Base-by-base conservation (phyloP, 1,140 invertebrate genomes). In the Bombus picipes region DNA sequence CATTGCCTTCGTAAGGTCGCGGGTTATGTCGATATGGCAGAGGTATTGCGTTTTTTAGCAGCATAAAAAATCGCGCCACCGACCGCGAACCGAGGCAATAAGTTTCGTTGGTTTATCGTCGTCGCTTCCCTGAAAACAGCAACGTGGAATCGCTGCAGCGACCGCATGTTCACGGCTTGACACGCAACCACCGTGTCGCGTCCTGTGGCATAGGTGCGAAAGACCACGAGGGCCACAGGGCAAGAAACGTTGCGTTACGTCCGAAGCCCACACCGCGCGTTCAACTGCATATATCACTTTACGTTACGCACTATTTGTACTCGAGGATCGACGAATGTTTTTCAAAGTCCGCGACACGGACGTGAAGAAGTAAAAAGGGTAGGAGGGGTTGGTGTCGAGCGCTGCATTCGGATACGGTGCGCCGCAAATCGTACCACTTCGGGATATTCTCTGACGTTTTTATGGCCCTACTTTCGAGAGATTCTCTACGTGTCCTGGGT, bases 101-200 rank as follows among this genome's bases (percentile, higher is more conserved):
- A 93, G 90, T 93, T 93, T 87, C 89, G 88, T 85, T 88, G 89
- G 88, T 94, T 94, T 94, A 94, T 94, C 90, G 93, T 47, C 88
- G 89, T 81, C 74, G 86, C 71, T 92, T 89, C 89, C 88, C 89
- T 88, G 90, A 91, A 91, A 87, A 71, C 83, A 81, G 83, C 74
- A 80, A 84, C 81, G 79, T 83, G 65, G 79, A 89, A 87, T 81
- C 78, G 70, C 59, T 74, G 81, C 34, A 13, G 72, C 74, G 77
- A 89, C 88, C 89, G 82, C 81, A 66, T 57, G 71, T 79, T 57
- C 66, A 66, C 65, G 39, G 22, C 18, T n/a, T 37, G 43, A 41
- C 53, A n/a, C 1, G 71, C 74, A 32, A 53, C 65, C 22, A 25
- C 43, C 39, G 39, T 71, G 68, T 53, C 28, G 25, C 53, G 37